Base-by-base conservation (phyloP, 2,797 vertebrate species). In the Aplochiton taeniatus region DNA sequence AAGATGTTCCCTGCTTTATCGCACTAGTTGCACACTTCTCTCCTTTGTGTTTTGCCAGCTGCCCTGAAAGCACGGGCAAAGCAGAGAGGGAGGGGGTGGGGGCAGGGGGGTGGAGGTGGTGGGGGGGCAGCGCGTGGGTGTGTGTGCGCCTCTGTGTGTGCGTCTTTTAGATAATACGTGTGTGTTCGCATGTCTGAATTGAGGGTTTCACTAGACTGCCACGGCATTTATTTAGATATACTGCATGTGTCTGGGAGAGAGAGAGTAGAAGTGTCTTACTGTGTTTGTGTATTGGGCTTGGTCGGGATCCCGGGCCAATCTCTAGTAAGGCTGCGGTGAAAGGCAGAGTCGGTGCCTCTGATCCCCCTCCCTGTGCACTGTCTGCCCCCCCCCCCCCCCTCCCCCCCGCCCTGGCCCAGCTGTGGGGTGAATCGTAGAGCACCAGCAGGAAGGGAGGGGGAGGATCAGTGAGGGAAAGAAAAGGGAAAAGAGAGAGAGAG, bases 11-110 rank as follows among this genome's bases (percentile, higher is more conserved):
- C 69, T 58, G 84, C 88, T 89, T 90, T 91, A 91, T 92, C 89
- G 78, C 87, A 90, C 87, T 86, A 90, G 90, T 91, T 91, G 88
- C 91, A 91, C 88, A 91, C 88, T 91, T 91, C 87, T 88, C 80
- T 76, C 80, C 84, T 92, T 92, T 91, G 90, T 92, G 83, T 89
- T 91, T 88, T 87, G 82, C 89, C 91, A 92, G 90, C 90, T 91
- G 89, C 86, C 87, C 83, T 79, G 75, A 79, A 80, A 75, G 76
- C 71, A 75, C 64, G 64, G 69, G 70, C 57, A 69, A 60, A 18
- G 64, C 44, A n/a, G 61, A 44, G 20, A 64, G 18, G 19, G 17
- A 16, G 17, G 44, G 7, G 58, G 8, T 4, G 6, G 51, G n/a
- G n/a, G n/a, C n/a, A n/a, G n/a, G 60, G 31, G 61, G 20, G 1